These are phyloP conservation scores for Lasioglossum leucozonium DNA, from an alignment of 2,888 invertebrate genomes.

Conservation along the genomic window DNA sequence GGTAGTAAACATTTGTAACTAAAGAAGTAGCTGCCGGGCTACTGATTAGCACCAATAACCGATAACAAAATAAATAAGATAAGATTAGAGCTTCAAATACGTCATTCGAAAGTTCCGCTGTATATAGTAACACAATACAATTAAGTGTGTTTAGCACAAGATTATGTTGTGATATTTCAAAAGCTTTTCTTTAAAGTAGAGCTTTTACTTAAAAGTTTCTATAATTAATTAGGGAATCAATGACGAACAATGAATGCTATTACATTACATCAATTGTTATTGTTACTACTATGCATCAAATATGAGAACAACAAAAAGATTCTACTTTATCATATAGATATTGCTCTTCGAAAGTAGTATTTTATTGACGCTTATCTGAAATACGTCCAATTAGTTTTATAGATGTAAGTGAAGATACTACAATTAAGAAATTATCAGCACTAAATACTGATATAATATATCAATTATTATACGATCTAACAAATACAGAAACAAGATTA, in stretches of 20 bases:
- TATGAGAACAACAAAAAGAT: constrained; percentile 1
- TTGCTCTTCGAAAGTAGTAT: constrained; percentile 1
- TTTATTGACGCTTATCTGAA: constrained; percentile 35
- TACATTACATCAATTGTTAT: background rate
- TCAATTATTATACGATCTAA: background rate
- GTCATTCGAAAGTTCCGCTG: constrained; percentile 14
- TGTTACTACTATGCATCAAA: background rate
- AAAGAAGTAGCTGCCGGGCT: constrained; percentile 20
- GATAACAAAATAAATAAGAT: constrained; percentile 64
- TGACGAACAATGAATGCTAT: background rate
- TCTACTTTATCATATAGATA: constrained; percentile 17
- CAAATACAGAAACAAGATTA: constrained; percentile 8
- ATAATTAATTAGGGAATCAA: background rate
- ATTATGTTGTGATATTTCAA: background rate
- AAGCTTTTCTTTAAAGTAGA: background rate
- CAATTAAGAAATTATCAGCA: background rate
- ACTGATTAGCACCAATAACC: constrained; percentile 59
- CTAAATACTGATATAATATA: background rate
- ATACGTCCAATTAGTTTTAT: constrained; percentile 10
- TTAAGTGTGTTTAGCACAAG: background rate
- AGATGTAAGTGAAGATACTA: background rate
- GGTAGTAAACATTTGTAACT: constrained; percentile 52
- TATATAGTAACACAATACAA: background rate
- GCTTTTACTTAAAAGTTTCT: background rate
- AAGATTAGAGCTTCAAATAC: constrained; percentile 59